A percentile compares a stretch with the other conserved stretches of the same genome.
Conservation (phyloP, 2,113 vertebrate genomes). For the Melanocharis versteri region DNA sequence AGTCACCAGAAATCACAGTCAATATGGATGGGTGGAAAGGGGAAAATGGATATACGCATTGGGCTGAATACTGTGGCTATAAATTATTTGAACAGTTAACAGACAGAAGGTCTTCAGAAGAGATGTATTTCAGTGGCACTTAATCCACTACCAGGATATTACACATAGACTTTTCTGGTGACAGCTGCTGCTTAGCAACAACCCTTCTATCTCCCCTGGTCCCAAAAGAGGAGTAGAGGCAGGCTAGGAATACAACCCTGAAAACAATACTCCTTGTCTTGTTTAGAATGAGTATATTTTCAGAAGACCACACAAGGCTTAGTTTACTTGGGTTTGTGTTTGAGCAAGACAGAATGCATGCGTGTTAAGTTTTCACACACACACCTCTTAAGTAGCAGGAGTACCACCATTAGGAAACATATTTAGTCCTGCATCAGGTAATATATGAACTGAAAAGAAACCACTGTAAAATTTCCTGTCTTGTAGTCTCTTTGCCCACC, state of each 20-base stretch:
- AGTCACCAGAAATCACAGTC: background rate
- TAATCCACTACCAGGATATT: background rate
- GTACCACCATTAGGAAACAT: background rate
- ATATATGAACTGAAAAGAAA: background rate
- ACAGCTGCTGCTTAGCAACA: slow-evolving; percentile 5
- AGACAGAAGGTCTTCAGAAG: background rate
- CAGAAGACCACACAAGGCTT: background rate
- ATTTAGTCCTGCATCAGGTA: background rate
- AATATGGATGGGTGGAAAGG: background rate
- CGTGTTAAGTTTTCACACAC: background rate
- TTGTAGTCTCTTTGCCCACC: background rate
- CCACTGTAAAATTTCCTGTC: background rate
- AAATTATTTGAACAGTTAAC: slow-evolving; percentile 8
- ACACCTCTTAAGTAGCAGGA: background rate
- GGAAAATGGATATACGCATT: background rate
- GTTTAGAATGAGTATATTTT: background rate
- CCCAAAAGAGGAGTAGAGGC: background rate
- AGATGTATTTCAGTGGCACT: background rate
- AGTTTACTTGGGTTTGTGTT: background rate
- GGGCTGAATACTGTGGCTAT: background rate
- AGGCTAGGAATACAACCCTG: background rate
- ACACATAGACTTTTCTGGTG: background rate
- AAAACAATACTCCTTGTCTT: background rate
- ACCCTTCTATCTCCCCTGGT: background rate
- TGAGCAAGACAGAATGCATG: background rate